These are phyloP conservation scores for Metalampra italica DNA, from an alignment of 2,888 invertebrate species.

Conservation along the genomic window DNA sequence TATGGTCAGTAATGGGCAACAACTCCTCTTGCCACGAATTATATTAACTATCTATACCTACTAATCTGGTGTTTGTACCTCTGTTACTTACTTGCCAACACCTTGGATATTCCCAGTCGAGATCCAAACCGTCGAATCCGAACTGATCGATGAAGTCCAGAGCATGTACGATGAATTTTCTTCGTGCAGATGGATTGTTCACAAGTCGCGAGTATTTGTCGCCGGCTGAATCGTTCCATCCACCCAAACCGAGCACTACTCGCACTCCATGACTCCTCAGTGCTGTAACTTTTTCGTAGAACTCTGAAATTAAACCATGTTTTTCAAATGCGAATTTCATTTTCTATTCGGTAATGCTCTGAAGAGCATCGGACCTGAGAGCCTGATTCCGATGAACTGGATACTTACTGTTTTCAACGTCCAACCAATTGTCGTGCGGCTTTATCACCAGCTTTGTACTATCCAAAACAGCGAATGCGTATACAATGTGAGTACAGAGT, in stretches of 20 bases:
- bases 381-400: neutral
- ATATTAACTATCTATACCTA: too few species aligned
- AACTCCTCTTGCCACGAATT: too few species aligned
- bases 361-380: too few species aligned
- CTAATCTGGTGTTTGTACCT: too few species aligned
- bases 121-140: conserved; percentile 93
- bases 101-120: conserved; percentile 97
- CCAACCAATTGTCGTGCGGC: conserved; percentile 93
- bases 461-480: conserved; percentile 94
- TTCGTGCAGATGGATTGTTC: conserved; percentile 83
- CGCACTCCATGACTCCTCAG: conserved; percentile 86
- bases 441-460: conserved; percentile 86
- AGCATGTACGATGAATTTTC: conserved; percentile 86
- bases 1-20: too few species aligned
- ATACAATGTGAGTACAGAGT: conserved; percentile 94
- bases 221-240: conserved; percentile 96
- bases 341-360: too few species aligned
- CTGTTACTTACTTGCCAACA: conserved; percentile 86
- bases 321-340: too few species aligned
- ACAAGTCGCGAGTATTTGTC: conserved; percentile 92
- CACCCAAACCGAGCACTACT: conserved; percentile 92
- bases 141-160: conserved; percentile 87
- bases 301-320: conserved; percentile 79
- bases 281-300: conserved; percentile 90
- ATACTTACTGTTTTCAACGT: conserved; percentile 89